Evolutionary conservation across 2,888 invertebrate genomes (phyloP).

Genomic region (Cheilosia grossa): DNA sequence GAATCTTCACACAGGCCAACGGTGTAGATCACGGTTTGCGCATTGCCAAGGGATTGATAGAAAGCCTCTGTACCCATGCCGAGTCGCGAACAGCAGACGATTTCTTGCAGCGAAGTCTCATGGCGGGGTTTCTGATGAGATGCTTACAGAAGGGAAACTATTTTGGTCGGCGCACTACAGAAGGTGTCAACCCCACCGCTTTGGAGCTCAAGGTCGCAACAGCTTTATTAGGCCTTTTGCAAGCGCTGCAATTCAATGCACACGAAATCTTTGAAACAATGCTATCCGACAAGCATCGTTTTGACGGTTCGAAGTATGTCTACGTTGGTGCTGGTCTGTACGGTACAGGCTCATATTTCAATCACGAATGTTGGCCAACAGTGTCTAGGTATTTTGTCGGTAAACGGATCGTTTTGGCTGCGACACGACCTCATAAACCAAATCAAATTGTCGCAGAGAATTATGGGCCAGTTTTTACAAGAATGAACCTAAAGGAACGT

Average conservation of each 20-base stretch:
- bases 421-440: constrained; percentile 86
- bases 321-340: constrained; percentile 88
- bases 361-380: constrained; percentile 92
- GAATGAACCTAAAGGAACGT: constrained; percentile 85
- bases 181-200: constrained; percentile 83
- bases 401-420: constrained; percentile 88
- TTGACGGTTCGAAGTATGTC: constrained; percentile 80
- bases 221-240: constrained; percentile 88
- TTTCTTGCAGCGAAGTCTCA: constrained; percentile 89
- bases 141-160: constrained; percentile 88
- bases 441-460: constrained; percentile 91
- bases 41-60: constrained; percentile 84
- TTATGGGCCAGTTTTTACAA: constrained; percentile 91
- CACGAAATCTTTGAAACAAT: constrained; percentile 91
- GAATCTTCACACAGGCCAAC: constrained; percentile 89
- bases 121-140: constrained; percentile 90
- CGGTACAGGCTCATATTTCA: constrained; percentile 90
- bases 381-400: constrained; percentile 91
- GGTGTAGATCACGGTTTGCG: constrained; percentile 80
- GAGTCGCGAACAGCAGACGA: constrained; percentile 86
- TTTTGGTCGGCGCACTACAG: constrained; percentile 84
- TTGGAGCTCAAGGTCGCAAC: constrained; percentile 86
- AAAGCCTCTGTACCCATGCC: constrained; percentile 88
- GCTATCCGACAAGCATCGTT: constrained; percentile 84
- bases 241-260: constrained; percentile 92